Base-by-base conservation (phyloP, 2,888 invertebrate genomes). In the Parascotia fuliginaria region DNA sequence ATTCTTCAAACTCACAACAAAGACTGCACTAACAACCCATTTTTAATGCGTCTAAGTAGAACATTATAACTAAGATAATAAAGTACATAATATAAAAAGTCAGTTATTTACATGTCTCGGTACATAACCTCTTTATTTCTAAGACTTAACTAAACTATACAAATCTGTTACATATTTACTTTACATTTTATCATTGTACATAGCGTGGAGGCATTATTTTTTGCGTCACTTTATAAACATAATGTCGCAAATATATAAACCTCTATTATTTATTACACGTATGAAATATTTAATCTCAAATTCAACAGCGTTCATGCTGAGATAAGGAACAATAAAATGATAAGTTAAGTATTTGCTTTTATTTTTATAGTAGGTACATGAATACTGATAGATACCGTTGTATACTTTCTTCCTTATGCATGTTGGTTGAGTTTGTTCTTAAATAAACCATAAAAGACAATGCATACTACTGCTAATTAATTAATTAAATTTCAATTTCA, bases 281-380 rank as follows among this genome's bases (percentile, higher is more conserved):
- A 24, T 24, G 24, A 9, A 9, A 16, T 33, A 33, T 15, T 57
- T 67, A 65, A 75, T 64, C 61, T 55, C 19, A 43, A 49, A 47
- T 51, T 60, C 51, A 73, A 75, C 51, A 75, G 12, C 42, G 41
- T 38, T 38, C 41, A 22, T 42, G 29, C 29, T 34, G 27, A 40
- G 55, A 60, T 65, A 63, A 56, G 36, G 48, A 46, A 53, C 52
- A 59, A 66, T 64, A 44, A 50, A 36, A 12, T 46, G 57, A 68
- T 65, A 64, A 22, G 38, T 55, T 60, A 55, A 51, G 55, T 50
- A 45, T 19, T 29, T 42, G 41, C 4, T 24, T 36, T 39, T 42
- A 59, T 59, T 51, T 29, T 41, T 41, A 31, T 19, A 31, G 31
- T 19, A 14, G 2, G 12, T 12, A 14, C n/a, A 6, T 13, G 31